Percentiles rank a stretch among this genome's conserved stretches.
phyloP scores from a whole-genome alignment of 2,888 invertebrate genomes.

The Noctuana brunneofusca region DNA sequence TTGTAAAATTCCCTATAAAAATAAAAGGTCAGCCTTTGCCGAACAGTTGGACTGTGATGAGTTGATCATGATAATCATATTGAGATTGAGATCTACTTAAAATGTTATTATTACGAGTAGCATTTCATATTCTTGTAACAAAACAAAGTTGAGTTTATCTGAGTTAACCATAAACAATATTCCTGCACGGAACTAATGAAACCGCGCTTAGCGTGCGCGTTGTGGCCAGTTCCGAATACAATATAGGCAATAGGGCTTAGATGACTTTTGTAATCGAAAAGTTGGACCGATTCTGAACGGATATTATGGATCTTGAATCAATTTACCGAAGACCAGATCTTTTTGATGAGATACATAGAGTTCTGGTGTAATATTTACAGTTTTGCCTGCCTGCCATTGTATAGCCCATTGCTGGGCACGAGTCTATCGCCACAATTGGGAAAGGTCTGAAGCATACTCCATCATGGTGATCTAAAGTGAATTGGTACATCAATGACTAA shows the following conservation, averaged over 20 bases:
- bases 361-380: not conserved
- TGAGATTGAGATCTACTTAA: no score
- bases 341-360: not conserved
- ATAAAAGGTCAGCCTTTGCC: no score
- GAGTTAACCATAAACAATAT: slow-evolving; percentile 49
- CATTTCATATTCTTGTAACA: not conserved
- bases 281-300: slow-evolving; percentile 31
- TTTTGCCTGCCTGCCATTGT: no score
- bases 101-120: no score
- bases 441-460: no score
- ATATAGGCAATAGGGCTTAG: slow-evolving; percentile 45
- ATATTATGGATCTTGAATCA: slow-evolving; percentile 23
- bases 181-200: slow-evolving; percentile 54
- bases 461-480: no score
- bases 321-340: slow-evolving; percentile 1
- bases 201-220: slow-evolving; percentile 53
- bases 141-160: not conserved
- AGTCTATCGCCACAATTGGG: no score
- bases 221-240: slow-evolving; percentile 46
- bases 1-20: no score
- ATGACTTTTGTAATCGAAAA: slow-evolving; percentile 45
- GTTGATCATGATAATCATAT: no score
- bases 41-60: no score
- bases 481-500: no score
- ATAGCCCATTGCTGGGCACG: no score